phyloP scores from a whole-genome alignment of 2,113 vertebrate species.

The Ailurus styani region DNA sequence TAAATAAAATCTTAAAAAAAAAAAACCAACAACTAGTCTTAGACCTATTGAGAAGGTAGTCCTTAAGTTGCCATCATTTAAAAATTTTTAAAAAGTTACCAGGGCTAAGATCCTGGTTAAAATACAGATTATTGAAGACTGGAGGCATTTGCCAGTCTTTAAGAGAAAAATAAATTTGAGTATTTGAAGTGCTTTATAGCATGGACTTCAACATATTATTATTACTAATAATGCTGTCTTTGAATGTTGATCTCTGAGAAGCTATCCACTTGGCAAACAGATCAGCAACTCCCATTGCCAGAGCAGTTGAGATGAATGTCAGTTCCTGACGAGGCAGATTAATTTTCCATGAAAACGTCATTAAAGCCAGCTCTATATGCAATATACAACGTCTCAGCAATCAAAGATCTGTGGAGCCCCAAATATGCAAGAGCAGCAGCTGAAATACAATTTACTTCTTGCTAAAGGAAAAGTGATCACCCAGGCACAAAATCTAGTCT shows the following conservation, averaged over 20 bases:
- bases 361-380: neutral
- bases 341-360: slow-evolving; percentile 27
- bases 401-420: slow-evolving; percentile 1
- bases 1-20: no score
- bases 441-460: slow-evolving; percentile 28
- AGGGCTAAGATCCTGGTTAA: neutral
- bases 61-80: neutral
- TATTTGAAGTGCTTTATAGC: neutral
- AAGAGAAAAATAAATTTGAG: neutral
- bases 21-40: no score
- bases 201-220: neutral
- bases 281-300: neutral
- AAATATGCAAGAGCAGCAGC: neutral
- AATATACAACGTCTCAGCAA: neutral
- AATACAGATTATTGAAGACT: neutral
- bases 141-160: neutral
- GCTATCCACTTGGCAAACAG: neutral
- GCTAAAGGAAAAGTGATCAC: slow-evolving; percentile 31
- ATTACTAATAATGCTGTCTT: neutral
- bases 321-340: slow-evolving; percentile 5
- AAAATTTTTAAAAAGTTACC: neutral
- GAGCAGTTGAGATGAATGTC: neutral
- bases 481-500: slow-evolving; percentile 38
- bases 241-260: neutral
- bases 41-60: neutral